Conservation (phyloP, 2,113 vertebrate genomes). For the Mugil cephalus region DNA sequence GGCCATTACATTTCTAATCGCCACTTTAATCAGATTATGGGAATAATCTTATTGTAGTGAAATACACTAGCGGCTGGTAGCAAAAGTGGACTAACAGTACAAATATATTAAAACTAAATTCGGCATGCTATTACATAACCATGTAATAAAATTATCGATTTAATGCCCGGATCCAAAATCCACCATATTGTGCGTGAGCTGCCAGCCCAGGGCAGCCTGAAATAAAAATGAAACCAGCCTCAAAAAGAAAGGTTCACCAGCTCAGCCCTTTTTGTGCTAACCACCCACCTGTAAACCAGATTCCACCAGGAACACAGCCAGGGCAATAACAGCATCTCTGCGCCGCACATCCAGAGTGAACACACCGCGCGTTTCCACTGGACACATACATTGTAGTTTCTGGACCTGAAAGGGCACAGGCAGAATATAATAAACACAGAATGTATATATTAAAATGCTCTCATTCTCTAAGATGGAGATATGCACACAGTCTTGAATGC, state of each 20-base stretch:
- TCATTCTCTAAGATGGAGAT: background rate
- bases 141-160: background rate
- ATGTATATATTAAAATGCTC: background rate
- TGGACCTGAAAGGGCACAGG: constrained; percentile 86
- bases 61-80: constrained; percentile 12
- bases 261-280: background rate
- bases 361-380: constrained; percentile 92
- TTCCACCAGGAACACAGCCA: constrained; percentile 95
- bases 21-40: constrained; percentile 63
- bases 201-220: no score
- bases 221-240: background rate
- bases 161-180: background rate
- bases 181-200: background rate
- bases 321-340: constrained; percentile 93
- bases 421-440: background rate
- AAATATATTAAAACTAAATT: background rate
- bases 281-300: constrained; percentile 92
- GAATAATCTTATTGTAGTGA: constrained; percentile 52
- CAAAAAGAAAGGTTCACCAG: constrained; percentile 7
- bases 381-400: constrained; percentile 97
- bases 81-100: background rate
- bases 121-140: background rate
- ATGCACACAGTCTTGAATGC: background rate
- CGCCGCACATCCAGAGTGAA: constrained; percentile 95
- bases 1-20: constrained; percentile 49